Evolutionary conservation across 1,140 invertebrate species (phyloP).

Genomic region (Drosophila nasuta): DNA sequence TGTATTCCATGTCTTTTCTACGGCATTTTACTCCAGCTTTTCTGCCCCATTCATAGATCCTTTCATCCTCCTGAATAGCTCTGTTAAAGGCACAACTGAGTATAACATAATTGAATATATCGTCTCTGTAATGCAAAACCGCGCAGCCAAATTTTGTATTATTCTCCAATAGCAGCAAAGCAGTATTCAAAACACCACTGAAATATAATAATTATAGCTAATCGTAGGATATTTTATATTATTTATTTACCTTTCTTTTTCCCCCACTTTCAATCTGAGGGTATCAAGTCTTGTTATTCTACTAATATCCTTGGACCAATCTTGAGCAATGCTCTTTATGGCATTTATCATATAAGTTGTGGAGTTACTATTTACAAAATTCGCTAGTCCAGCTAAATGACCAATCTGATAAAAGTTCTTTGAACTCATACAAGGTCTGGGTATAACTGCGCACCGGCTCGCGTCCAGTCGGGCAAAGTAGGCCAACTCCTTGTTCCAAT

Average conservation of each 20-base stretch:
- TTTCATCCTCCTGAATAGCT: constrained; percentile 17
- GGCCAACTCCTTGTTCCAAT: constrained; percentile 50
- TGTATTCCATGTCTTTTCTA: constrained; percentile 10
- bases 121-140: not conserved
- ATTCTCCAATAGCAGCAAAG: constrained; percentile 42
- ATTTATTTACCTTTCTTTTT: constrained; percentile 4
- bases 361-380: not conserved
- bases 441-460: not conserved
- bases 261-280: not conserved
- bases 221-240: not conserved
- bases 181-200: not conserved
- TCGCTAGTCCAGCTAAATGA: constrained; percentile 6
- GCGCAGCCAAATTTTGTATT: constrained; percentile 47
- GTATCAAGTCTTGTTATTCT: constrained; percentile 26
- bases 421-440: constrained; percentile 25
- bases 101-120: not conserved
- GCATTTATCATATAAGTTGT: not conserved
- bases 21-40: not conserved
- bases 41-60: constrained; percentile 37
- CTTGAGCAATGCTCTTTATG: not conserved
- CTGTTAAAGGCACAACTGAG: constrained; percentile 51
- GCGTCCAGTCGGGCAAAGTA: constrained; percentile 40
- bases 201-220: not conserved
- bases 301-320: constrained; percentile 9
- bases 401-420: constrained; percentile 32